Evolutionary conservation across 92 coral and sea anemone genomes (phyloP), one percentile per base, ranked within the genome.

Genomic region (Epizoanthus illoricatus): DNA sequence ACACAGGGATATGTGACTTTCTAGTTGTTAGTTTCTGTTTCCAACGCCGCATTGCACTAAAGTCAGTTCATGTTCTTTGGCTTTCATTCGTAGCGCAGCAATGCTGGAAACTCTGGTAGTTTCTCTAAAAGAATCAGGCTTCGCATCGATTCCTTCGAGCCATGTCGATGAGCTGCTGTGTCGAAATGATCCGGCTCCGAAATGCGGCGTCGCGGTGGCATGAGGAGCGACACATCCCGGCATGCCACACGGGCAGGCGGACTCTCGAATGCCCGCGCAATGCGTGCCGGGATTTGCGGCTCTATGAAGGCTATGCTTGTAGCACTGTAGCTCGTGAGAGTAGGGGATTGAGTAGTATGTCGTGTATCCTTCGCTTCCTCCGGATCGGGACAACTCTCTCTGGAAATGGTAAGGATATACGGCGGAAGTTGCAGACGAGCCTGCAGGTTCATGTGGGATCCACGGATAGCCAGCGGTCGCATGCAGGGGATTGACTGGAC

Each of bases 61-160:
- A 60, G 84, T 91, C 80, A 94, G 86, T 84, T 97, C 97, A 62
- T 93, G 97, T 82, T 97, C 99, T 81, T 97, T 97, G 5, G 99
- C 99, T 71, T 96, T 89, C 72, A 90, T 88, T 47, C 99, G 90
- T 55, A 97, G 85, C 0, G 98, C 90, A 10, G 91, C 93, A 64
- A 97, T 97, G 79, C 99, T 97, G 7, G 99, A 91, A 16, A 87
- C 94, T 39, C 99, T 89, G 43, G 75, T 80, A 62, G 24, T 88
- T 71, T 93, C 93, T 83, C 71, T 86, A 24, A 78, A 64, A 20
- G 82, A 63, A 43, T 64, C 82, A 36, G 58, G 82, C 40, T 78
- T 78, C 19, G 82, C n/a, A 9, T 78, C 82, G 43, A 78, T 20
- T 63, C 71, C 82, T 78, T 78, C 82, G 2, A 63, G 69, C 71